Percentiles rank a stretch among this genome's conserved stretches.
Conservation (phyloP, 2,888 invertebrate species). For the Nomada fabriciana region DNA sequence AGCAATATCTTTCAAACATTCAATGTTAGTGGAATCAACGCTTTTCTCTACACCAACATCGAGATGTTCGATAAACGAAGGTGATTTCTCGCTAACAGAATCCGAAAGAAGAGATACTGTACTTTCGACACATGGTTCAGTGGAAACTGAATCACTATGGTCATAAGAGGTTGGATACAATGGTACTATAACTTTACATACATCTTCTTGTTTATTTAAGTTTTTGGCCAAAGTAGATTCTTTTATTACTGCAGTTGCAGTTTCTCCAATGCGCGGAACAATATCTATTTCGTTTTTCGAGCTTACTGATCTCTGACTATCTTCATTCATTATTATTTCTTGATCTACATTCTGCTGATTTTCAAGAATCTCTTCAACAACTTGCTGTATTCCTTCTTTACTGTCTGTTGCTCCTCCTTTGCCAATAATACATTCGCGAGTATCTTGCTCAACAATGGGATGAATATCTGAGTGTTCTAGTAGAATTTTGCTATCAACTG, state of each 20-base stretch:
- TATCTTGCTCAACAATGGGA: not conserved
- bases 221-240: not conserved
- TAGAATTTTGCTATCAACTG: not conserved
- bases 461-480: not conserved
- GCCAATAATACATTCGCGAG: not conserved
- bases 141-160: not conserved
- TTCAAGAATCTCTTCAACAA: not conserved
- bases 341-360: not conserved
- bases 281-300: no score
- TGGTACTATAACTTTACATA: not conserved
- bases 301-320: no score
- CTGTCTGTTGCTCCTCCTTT: not conserved
- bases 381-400: not conserved
- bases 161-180: not conserved
- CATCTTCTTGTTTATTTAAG: not conserved
- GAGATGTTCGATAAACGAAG: not conserved
- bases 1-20: not conserved
- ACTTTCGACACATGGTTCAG: not conserved
- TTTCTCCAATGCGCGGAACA: no score
- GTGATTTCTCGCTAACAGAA: not conserved
- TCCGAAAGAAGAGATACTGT: not conserved
- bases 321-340: not conserved
- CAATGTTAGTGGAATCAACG: not conserved
- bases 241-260: not conserved
- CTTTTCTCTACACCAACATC: not conserved